Percentiles rank a stretch among this genome's conserved stretches.
Conservation (phyloP, 1,140 invertebrate genomes). For the Trichonephila clavata region DNA sequence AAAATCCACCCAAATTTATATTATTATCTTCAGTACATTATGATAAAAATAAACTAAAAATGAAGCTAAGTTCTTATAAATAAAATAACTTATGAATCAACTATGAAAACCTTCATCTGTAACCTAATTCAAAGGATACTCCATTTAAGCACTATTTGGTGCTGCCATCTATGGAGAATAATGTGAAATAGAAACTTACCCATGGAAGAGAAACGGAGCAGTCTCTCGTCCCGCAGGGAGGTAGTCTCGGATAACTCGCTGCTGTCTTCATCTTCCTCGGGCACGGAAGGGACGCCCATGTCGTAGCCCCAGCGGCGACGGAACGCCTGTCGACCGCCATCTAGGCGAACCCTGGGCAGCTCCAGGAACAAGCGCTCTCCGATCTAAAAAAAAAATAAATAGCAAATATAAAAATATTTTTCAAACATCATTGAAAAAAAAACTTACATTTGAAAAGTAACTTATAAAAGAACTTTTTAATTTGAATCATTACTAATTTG, state of each 20-base stretch:
- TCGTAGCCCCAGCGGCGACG: conserved; percentile 86
- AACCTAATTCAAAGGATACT: no score
- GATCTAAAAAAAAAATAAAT: conserved; percentile 55
- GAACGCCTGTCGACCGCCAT: conserved; percentile 85
- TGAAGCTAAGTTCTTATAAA: no score
- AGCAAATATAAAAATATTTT: background rate
- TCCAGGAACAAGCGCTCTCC: conserved; percentile 81
- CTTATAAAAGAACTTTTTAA: no score
- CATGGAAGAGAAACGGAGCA: conserved; percentile 76
- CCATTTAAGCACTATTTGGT: background rate
- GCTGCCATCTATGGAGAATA: conserved; percentile 46
- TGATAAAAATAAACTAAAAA: no score
- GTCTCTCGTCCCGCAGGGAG: conserved; percentile 77
- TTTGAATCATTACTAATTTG: no score
- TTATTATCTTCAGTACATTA: no score
- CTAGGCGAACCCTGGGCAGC: conserved; percentile 86
- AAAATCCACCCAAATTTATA: no score
- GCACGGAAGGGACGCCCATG: conserved; percentile 85
- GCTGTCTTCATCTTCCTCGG: conserved; percentile 85
- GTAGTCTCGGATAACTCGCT: conserved; percentile 83
- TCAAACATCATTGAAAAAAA: background rate
- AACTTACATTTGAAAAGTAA: background rate
- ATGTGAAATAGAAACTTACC: conserved; percentile 68
- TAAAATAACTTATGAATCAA: no score
- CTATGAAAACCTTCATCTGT: no score